Evolutionary conservation across 2,113 vertebrate species (phyloP).

Genomic region (Hyaena hyaena): DNA sequence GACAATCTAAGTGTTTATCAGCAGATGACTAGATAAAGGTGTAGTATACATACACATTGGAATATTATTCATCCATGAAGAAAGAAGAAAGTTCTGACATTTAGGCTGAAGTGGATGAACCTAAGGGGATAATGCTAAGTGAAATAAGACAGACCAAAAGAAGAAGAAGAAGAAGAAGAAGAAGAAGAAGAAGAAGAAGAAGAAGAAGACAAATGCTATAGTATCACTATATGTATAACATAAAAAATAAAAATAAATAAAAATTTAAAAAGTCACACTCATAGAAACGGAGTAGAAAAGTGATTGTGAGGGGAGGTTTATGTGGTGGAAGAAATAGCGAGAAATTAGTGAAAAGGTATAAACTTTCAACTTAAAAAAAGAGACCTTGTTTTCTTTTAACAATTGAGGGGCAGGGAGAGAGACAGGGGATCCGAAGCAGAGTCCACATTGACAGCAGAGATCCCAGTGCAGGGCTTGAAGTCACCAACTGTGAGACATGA

Average conservation of each 20-base stretch:
- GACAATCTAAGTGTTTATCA: background rate
- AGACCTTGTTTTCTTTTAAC: background rate
- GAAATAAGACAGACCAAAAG: background rate
- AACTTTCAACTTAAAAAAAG: background rate
- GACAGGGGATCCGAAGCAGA: no score
- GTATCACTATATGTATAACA: background rate
- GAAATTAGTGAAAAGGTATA: background rate
- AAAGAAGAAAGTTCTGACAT: background rate
- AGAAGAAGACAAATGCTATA: background rate
- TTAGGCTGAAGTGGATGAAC: background rate
- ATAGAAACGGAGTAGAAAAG: background rate
- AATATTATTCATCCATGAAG: background rate
- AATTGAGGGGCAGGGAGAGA: no score
- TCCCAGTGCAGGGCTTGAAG: no score
- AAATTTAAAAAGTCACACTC: background rate
- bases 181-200: background rate
- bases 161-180: no score
- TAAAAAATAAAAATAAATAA: background rate
- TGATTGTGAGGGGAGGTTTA: background rate
- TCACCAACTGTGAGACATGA: no score
- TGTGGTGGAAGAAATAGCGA: background rate
- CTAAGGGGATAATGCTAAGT: background rate
- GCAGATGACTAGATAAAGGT: background rate
- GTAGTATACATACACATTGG: no score
- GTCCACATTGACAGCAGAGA: no score